Percentiles rank a stretch among this genome's conserved stretches.
Evolutionary conservation across 2,797 vertebrate genomes (phyloP).

Genomic region (Schizothorax lantsangensis): DNA sequence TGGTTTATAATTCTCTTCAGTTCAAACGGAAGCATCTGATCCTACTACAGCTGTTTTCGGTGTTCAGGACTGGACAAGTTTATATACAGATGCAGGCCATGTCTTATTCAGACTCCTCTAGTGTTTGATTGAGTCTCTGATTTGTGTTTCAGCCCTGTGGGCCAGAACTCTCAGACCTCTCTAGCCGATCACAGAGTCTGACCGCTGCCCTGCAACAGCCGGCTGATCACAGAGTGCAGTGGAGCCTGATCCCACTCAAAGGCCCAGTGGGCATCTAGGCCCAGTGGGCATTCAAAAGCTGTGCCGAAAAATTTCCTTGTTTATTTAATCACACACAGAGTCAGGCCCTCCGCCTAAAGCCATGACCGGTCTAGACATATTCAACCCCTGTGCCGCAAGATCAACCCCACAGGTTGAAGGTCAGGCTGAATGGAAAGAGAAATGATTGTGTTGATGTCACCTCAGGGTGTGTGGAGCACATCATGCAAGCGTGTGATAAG

Average conservation of each 20-base stretch:
- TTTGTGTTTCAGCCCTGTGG: slow-evolving; percentile 50
- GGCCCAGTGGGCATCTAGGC: slow-evolving; percentile 49
- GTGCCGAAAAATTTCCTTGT: slow-evolving; percentile 44
- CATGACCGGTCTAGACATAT: slow-evolving; percentile 74
- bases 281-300: slow-evolving; percentile 23
- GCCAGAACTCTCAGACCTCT: slow-evolving; percentile 37
- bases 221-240: slow-evolving; percentile 32
- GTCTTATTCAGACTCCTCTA: slow-evolving; percentile 49
- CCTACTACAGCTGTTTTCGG: background rate
- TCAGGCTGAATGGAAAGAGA: slow-evolving; percentile 75
- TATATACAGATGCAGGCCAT: slow-evolving; percentile 25
- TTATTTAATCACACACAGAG: slow-evolving; percentile 52
- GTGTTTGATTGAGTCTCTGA: slow-evolving; percentile 48
- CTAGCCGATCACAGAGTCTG: slow-evolving; percentile 9
- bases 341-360: slow-evolving; percentile 51
- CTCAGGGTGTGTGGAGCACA: slow-evolving; percentile 60
- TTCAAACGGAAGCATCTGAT: background rate
- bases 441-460: slow-evolving; percentile 71
- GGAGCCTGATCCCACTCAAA: slow-evolving; percentile 51
- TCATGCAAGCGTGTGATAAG: slow-evolving; percentile 59
- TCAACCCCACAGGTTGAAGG: slow-evolving; percentile 70
- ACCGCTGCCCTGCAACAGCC: background rate
- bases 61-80: slow-evolving; percentile 21
- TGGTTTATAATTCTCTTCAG: background rate
- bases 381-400: slow-evolving; percentile 67